phyloP scores from a whole-genome alignment of 2,113 vertebrate genomes.

The Antechinus stuartii region DNA sequence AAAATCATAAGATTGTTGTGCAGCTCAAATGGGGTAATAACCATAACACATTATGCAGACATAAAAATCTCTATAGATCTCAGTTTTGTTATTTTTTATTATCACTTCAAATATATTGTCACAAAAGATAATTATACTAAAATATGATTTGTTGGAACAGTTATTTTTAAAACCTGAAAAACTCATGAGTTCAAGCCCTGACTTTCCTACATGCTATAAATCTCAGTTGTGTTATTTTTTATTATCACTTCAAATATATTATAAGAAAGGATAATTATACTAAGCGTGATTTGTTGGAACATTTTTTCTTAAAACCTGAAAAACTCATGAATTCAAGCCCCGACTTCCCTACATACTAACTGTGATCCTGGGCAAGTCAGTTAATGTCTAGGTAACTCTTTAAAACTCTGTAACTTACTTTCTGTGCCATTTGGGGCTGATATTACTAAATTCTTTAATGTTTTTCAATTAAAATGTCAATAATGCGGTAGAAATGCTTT shows the following conservation, averaged over 20 bases:
- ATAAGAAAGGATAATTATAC: background rate
- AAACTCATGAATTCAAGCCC: background rate
- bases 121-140: background rate
- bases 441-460: background rate
- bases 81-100: background rate
- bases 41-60: background rate
- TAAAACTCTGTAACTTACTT: constrained; percentile 2
- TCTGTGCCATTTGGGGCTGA: background rate
- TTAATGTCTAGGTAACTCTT: background rate
- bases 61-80: background rate
- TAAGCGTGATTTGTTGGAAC: background rate
- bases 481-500: background rate
- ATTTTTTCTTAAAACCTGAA: background rate
- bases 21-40: background rate
- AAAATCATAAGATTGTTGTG: background rate
- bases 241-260: background rate
- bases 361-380: background rate
- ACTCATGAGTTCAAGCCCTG: background rate
- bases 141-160: background rate
- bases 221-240: background rate
- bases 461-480: constrained; percentile 21
- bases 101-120: background rate
- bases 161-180: background rate
- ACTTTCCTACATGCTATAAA: background rate
- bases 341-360: background rate